These are phyloP conservation scores for Sebastolobus altivelis DNA, from an alignment of 2,797 vertebrate species.

Conservation along the genomic window DNA sequence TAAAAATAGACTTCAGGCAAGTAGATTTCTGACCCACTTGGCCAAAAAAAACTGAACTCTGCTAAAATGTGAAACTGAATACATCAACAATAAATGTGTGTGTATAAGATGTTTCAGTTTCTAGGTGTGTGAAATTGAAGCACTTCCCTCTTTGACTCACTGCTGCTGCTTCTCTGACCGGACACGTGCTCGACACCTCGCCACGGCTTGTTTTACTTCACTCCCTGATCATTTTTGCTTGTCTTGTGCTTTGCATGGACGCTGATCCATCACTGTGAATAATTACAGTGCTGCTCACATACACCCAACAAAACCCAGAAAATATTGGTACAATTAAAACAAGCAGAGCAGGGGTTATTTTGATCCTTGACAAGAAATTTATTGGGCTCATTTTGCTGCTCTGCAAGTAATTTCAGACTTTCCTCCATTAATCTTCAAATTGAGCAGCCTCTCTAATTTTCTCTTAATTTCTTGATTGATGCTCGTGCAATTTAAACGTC, in stretches of 20 bases:
- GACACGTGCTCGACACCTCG: constrained; percentile 37
- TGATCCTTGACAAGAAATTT: constrained; percentile 25
- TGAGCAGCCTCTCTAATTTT: constrained; percentile 9
- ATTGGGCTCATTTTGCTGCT: constrained; percentile 35
- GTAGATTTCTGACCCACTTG: too few species aligned
- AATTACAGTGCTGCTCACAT: constrained; percentile 18
- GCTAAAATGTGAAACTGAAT: neutral
- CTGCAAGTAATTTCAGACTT: constrained; percentile 36
- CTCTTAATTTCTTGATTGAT: constrained; percentile 21
- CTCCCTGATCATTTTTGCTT: constrained; percentile 48
- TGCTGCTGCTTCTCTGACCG: neutral
- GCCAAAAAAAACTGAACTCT: too few species aligned
- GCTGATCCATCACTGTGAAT: constrained; percentile 48
- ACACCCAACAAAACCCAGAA: constrained; percentile 42
- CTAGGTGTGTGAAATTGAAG: constrained; percentile 24
- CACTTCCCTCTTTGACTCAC: constrained; percentile 25
- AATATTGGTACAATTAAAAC: constrained; percentile 19
- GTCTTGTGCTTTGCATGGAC: constrained; percentile 5
- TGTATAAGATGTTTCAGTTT: neutral
- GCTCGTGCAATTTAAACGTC: constrained; percentile 7
- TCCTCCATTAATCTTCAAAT: constrained; percentile 27
- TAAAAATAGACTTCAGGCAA: too few species aligned
- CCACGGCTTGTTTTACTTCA: constrained; percentile 33
- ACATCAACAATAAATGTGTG: neutral
- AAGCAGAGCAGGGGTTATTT: constrained; percentile 23